A percentile compares a stretch with the other conserved stretches of the same genome.
phyloP scores from a whole-genome alignment of 2,888 invertebrate genomes.

The Smittia sp. region DNA sequence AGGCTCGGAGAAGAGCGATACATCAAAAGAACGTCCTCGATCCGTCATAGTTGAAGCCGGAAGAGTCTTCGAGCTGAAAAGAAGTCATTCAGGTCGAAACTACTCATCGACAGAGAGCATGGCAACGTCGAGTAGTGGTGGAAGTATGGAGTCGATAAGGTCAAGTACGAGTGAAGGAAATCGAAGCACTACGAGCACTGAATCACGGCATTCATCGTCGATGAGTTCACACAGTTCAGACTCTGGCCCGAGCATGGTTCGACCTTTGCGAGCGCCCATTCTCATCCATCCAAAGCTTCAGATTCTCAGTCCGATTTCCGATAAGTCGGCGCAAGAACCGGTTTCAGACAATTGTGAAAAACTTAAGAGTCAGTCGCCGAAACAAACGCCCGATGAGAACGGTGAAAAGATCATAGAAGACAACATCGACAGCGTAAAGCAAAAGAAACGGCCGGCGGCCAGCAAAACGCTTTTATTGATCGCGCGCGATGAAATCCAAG shows the following conservation, averaged over 20 bases:
- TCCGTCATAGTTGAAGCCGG: slow-evolving; percentile 61
- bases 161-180: slow-evolving; percentile 87
- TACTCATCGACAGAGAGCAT: slow-evolving; percentile 72
- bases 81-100: slow-evolving; percentile 56
- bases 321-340: slow-evolving; percentile 85
- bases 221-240: slow-evolving; percentile 84
- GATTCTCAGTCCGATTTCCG: slow-evolving; percentile 84
- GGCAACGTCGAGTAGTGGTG: slow-evolving; percentile 82
- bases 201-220: slow-evolving; percentile 78
- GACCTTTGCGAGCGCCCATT: slow-evolving; percentile 65
- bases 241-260: slow-evolving; percentile 59
- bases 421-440: slow-evolving; percentile 42
- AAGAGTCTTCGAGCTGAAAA: slow-evolving; percentile 71
- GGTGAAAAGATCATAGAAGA: slow-evolving; percentile 43
- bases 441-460: slow-evolving; percentile 49
- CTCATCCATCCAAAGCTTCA: slow-evolving; percentile 76
- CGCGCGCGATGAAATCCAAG: slow-evolving; percentile 74
- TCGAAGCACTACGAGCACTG: slow-evolving; percentile 79
- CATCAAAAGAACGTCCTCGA: slow-evolving; percentile 68
- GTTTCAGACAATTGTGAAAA: slow-evolving; percentile 78
- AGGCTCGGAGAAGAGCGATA: slow-evolving; percentile 68
- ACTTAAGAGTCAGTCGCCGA: slow-evolving; percentile 74
- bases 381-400: slow-evolving; percentile 69
- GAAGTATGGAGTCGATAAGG: slow-evolving; percentile 77
- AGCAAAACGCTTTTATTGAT: slow-evolving; percentile 57